These are phyloP conservation scores for Halichoeres trimaculatus DNA, from an alignment of 2,113 vertebrate genomes.

Conservation along the genomic window DNA sequence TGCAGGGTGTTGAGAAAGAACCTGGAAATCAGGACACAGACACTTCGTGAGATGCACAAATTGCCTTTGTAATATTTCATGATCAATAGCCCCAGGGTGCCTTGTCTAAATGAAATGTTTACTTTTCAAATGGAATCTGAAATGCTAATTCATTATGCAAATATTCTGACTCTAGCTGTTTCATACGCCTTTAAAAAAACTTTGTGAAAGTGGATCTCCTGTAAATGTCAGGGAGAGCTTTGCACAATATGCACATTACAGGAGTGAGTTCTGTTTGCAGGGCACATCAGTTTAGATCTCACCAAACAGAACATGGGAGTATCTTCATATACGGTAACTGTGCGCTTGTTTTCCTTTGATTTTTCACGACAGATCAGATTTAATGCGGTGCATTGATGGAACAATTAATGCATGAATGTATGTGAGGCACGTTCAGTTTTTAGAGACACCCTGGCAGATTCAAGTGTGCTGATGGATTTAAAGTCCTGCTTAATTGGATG, in stretches of 20 bases:
- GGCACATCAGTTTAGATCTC: neutral
- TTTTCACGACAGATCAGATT: slow-evolving; percentile 2
- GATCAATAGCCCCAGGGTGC: slow-evolving; percentile 31
- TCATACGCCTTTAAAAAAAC: slow-evolving; percentile 20
- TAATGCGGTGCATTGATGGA: slow-evolving; percentile 2
- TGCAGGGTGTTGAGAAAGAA: slow-evolving; percentile 22
- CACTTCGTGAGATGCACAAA: slow-evolving; percentile 15
- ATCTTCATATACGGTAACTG: neutral
- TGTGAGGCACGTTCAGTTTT: slow-evolving; percentile 12
- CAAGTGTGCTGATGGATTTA: slow-evolving; percentile 65
- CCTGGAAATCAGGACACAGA: slow-evolving; percentile 27
- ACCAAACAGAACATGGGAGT: neutral
- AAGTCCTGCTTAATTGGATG: slow-evolving; percentile 56
- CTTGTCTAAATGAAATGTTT: slow-evolving; percentile 59
- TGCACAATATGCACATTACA: neutral
- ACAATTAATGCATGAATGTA: slow-evolving; percentile 11
- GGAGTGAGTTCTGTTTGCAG: neutral
- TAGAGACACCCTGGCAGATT: slow-evolving; percentile 26
- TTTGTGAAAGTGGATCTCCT: slow-evolving; percentile 27
- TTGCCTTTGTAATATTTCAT: slow-evolving; percentile 49
- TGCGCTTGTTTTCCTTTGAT: too few relatives aligned
- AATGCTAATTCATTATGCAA: slow-evolving; percentile 59
- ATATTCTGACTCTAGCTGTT: slow-evolving; percentile 50
- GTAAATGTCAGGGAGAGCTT: slow-evolving; percentile 41
- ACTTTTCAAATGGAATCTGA: slow-evolving; percentile 61